phyloP scores from a whole-genome alignment of 2,113 vertebrate species.

The Apteryx owenii region DNA sequence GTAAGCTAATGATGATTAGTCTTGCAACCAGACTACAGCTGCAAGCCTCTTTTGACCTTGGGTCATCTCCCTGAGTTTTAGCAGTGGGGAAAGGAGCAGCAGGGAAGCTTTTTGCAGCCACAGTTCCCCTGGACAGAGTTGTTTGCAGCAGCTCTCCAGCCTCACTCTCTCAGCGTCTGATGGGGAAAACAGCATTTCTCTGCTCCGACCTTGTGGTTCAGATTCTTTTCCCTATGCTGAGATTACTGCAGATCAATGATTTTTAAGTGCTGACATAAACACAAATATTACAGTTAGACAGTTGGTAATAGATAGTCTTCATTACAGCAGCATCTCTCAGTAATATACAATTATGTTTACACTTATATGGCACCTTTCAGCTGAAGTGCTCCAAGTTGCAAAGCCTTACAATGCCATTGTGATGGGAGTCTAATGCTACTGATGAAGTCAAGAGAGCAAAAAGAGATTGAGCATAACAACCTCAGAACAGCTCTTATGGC shows the following conservation, averaged over 20 bases:
- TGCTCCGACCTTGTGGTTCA: slow-evolving; percentile 10
- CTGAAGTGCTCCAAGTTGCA: not conserved
- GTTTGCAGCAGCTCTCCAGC: not conserved
- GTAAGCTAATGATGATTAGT: not conserved
- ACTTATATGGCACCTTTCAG: not conserved
- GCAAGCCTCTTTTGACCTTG: not conserved
- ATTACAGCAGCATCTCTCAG: slow-evolving; percentile 28
- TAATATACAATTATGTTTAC: slow-evolving; percentile 32
- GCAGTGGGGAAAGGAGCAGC: not conserved
- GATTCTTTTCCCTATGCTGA: not conserved
- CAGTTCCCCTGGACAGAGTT: not conserved
- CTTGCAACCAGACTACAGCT: not conserved
- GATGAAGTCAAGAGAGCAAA: not conserved
- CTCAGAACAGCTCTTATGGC: not conserved
- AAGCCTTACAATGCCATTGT: not conserved
- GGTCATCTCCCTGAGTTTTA: not conserved
- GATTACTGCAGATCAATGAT: slow-evolving; percentile 59
- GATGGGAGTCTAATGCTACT: not conserved
- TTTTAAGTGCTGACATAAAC: slow-evolving; percentile 67
- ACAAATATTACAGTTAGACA: slow-evolving; percentile 48
- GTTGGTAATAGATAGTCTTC: slow-evolving; percentile 32
- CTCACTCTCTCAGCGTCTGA: not conserved
- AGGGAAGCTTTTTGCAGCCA: not conserved
- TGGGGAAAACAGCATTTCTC: slow-evolving; percentile 26
- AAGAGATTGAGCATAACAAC: not conserved